phyloP scores from a whole-genome alignment of 2,888 invertebrate species.

The Heliconius hortense region DNA sequence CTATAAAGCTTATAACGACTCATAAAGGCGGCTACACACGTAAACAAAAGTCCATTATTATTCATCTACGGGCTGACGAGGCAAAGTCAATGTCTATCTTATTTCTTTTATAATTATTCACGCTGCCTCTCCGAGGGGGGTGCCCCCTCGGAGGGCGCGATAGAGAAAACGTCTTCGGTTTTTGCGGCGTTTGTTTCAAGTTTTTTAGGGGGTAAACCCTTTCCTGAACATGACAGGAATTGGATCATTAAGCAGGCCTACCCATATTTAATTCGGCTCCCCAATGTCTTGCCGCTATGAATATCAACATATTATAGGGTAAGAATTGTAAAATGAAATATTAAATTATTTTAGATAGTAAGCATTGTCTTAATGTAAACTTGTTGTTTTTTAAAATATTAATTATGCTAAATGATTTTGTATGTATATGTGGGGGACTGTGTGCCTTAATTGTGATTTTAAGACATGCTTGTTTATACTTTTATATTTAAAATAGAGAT shows the following conservation, averaged over 20 bases:
- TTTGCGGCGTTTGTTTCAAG: conserved; percentile 82
- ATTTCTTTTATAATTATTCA: conserved; percentile 83
- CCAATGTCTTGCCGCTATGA: conserved; percentile 49
- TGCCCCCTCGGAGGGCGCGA: conserved; percentile 57
- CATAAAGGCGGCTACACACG: conserved; percentile 70
- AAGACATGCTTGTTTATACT: too few species aligned
- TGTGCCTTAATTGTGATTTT: too few species aligned
- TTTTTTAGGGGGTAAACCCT: conserved; percentile 82
- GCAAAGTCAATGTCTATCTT: conserved; percentile 81
- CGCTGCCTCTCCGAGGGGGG: conserved; percentile 63
- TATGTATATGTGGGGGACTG: too few species aligned
- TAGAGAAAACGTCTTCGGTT: conserved; percentile 79
- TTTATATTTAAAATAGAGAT: neutral
- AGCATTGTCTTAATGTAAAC: neutral
- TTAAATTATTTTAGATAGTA: neutral
- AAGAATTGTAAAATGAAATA: conserved; percentile 19
- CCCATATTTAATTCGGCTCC: conserved; percentile 72
- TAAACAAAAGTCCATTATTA: conserved; percentile 79
- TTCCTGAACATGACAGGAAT: conserved; percentile 82
- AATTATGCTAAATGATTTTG: too few species aligned
- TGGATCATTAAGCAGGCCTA: conserved; percentile 81
- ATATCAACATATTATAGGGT: conserved; percentile 38
- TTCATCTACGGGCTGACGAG: conserved; percentile 78
- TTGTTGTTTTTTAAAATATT: neutral
- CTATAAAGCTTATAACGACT: conserved; percentile 53